These are phyloP conservation scores for Automeris io DNA, from an alignment of 2,888 invertebrate genomes.

Conservation along the genomic window DNA sequence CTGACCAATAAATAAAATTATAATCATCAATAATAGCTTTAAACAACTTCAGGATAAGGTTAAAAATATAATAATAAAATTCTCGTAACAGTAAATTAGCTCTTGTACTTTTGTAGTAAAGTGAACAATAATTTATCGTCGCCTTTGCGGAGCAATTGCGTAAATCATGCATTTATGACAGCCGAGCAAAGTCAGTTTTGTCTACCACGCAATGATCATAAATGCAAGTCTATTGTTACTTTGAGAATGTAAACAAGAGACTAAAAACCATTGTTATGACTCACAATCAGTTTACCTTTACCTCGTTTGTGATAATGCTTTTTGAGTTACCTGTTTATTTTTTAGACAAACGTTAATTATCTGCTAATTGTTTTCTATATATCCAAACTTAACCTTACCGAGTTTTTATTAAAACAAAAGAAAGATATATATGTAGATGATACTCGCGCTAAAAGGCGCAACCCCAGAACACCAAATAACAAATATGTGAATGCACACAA, in stretches of 20 bases:
- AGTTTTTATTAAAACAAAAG: too few species aligned
- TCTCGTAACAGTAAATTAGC: slow-evolving; percentile 17
- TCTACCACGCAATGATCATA: slow-evolving; percentile 7
- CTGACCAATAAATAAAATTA: background rate
- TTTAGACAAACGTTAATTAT: too few species aligned
- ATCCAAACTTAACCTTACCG: too few species aligned
- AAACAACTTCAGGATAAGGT: slow-evolving; percentile 21
- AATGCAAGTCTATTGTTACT: slow-evolving; percentile 38
- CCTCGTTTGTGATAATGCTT: background rate
- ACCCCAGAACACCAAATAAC: too few species aligned
- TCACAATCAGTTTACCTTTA: slow-evolving; percentile 7
- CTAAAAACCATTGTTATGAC: slow-evolving; percentile 30
- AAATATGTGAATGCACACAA: too few species aligned
- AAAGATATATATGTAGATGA: too few species aligned
- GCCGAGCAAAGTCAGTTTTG: slow-evolving; percentile 17
- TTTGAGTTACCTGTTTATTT: background rate
- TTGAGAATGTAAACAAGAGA: slow-evolving; percentile 51
- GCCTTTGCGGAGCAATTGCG: slow-evolving; percentile 68
- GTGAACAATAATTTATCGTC: slow-evolving; percentile 69
- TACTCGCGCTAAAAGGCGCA: too few species aligned
- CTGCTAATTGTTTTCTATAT: too few species aligned
- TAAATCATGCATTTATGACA: slow-evolving; percentile 77
- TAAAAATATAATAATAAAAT: slow-evolving; percentile 16
- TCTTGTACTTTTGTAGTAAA: slow-evolving; percentile 45
- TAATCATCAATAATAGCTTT: slow-evolving; percentile 8